A percentile compares a stretch with the other conserved stretches of the same genome.
These are phyloP conservation scores for Cheilosia soror DNA, from an alignment of 2,888 invertebrate genomes.

Conservation along the genomic window DNA sequence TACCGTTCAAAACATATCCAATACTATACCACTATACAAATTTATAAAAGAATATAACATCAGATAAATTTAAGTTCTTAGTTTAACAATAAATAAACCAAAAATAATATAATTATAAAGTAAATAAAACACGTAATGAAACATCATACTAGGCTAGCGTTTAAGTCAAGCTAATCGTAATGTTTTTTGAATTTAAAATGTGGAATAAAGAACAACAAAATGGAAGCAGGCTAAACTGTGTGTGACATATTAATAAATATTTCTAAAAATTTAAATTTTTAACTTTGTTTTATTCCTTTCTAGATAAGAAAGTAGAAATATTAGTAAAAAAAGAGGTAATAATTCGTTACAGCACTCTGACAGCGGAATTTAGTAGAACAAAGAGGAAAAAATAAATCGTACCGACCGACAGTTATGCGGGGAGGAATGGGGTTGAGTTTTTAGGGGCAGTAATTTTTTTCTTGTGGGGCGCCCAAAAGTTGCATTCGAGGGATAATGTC, in stretches of 20 bases:
- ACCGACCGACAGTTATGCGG: too few species aligned
- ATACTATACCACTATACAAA: constrained; percentile 38
- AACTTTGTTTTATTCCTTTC: not conserved
- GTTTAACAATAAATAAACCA: constrained; percentile 50
- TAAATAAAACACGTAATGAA: constrained; percentile 13
- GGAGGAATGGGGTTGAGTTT: too few species aligned
- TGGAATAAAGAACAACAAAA: constrained; percentile 21
- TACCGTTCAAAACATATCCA: constrained; percentile 60
- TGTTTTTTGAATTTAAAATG: constrained; percentile 24
- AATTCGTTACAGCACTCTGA: too few species aligned
- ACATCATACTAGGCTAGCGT: constrained; percentile 32
- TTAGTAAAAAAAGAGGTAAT: not conserved
- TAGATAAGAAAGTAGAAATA: not conserved
- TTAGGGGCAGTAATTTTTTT: too few species aligned
- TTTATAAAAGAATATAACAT: constrained; percentile 34
- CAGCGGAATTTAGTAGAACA: too few species aligned
- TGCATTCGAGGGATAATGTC: too few species aligned
- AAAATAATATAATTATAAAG: constrained; percentile 49
- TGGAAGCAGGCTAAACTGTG: constrained; percentile 18
- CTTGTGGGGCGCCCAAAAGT: too few species aligned
- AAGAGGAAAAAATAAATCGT: not conserved
- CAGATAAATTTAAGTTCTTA: constrained; percentile 30
- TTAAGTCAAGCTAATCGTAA: constrained; percentile 37
- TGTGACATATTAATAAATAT: constrained; percentile 66
- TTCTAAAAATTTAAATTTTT: constrained; percentile 38